Evolutionary conservation across 2,797 vertebrate species (phyloP), one percentile per base, ranked within the genome.

Genomic region (Pelodytes ibericus): DNA sequence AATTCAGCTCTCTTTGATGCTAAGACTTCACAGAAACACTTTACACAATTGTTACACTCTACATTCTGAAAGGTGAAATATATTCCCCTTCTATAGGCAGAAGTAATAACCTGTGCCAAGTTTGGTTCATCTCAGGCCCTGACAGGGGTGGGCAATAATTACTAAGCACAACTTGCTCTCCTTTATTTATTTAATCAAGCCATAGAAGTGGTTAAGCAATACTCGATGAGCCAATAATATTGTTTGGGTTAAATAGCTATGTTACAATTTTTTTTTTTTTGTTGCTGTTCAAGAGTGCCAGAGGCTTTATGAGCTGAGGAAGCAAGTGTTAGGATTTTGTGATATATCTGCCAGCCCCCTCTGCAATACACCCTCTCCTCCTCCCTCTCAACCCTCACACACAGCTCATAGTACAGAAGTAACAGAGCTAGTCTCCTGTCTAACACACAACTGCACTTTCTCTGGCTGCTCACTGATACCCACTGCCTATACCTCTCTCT

Each of bases 341-440:
- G 64, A 75, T 69, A 26, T 15, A 20, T 62, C 7, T 62, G 29
- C 58, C 65, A 75, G 65, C 57, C 73, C n/a, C 73, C 57, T 75
- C 27, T 75, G 30, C 22, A 41, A 61, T 61, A 4, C 72, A 56
- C 44, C 65, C 65, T 31, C 20, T 22, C 73, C 39, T 63, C 66
- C 66, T 36, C 63, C 56, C 18, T 39, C 27, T 61, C 66, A 66
- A 56, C 44, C 44, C 49, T 41, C 44, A 36, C 30, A 36, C 30
- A 20, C 53, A 36, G 53, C 51, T 33, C 61, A 13, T 20, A 49
- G 18, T 18, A 13, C 72, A 68, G 27, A 47, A 60, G 64, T 58
- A 39, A 24, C 24, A 26, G 30, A 70, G 66, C 31, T 18, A 2
- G 29, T 30, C 65, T 76, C 22, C 74, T 76, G 49, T 64, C 58